A percentile compares a stretch with the other conserved stretches of the same genome.
phyloP scores from a whole-genome alignment of 2,888 invertebrate species.

The Lissonota sp. region DNA sequence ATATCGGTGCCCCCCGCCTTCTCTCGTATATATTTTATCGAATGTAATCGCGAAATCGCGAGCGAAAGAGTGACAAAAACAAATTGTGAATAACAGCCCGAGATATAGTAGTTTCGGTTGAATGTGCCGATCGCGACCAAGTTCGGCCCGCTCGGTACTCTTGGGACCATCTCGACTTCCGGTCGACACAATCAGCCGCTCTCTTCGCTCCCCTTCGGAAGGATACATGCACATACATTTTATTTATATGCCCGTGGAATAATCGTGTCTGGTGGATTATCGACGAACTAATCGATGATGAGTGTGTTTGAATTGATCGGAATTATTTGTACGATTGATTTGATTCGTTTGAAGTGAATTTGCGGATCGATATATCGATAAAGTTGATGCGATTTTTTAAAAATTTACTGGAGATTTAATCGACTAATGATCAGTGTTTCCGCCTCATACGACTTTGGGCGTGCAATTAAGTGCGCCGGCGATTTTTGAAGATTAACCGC shows the following conservation, averaged over 20 bases:
- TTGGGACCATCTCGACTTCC: slow-evolving; percentile 7
- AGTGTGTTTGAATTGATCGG: not conserved
- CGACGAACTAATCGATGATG: not conserved
- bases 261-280: not conserved
- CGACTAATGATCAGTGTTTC: too few species aligned
- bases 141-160: not conserved
- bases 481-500: slow-evolving; percentile 29
- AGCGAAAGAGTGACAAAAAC: not conserved
- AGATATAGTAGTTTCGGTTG: not conserved
- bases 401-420: not conserved
- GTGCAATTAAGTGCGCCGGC: slow-evolving; percentile 4
- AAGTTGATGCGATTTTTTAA: not conserved
- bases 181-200: not conserved
- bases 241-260: slow-evolving; percentile 6
- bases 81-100: not conserved
- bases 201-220: slow-evolving; percentile 1
- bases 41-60: not conserved
- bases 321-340: not conserved
- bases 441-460: not conserved
- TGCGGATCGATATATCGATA: not conserved
- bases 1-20: slow-evolving; percentile 21
- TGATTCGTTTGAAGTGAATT: not conserved
- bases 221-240: not conserved
- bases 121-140: not conserved
- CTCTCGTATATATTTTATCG: too few species aligned